Conservation (phyloP, 2,888 invertebrate genomes). For the Agrochola lychnidis region DNA sequence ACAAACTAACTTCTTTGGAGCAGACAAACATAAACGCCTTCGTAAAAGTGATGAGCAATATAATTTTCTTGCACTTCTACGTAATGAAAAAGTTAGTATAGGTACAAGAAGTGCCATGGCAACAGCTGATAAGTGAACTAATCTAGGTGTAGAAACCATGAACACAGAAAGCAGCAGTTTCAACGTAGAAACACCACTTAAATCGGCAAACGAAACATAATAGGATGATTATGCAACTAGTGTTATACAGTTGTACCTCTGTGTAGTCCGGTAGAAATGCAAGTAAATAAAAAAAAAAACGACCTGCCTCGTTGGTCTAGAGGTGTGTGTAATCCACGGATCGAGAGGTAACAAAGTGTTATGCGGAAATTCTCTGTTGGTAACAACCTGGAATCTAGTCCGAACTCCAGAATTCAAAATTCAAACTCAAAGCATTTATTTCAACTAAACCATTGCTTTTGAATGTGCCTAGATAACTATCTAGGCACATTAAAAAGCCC, state of each 20-base stretch:
- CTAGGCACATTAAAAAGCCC: slow-evolving; percentile 28
- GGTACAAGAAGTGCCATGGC: not conserved
- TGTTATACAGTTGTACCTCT: no score
- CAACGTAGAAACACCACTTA: not conserved
- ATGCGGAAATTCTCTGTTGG: no score
- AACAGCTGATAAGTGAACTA: not conserved
- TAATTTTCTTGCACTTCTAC: not conserved
- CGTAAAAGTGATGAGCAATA: slow-evolving; percentile 25
- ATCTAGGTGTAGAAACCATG: slow-evolving; percentile 27
- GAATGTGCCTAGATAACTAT: not conserved
- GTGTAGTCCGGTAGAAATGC: no score
- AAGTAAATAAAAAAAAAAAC: no score
- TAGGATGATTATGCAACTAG: no score
- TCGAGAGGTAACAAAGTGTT: no score
- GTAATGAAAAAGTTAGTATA: not conserved
- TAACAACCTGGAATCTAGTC: no score
- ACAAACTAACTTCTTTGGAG: not conserved
- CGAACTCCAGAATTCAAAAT: no score
- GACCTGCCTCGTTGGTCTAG: no score
- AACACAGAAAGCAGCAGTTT: slow-evolving; percentile 12
- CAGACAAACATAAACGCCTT: slow-evolving; percentile 18
- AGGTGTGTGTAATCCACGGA: no score
- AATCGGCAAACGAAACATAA: slow-evolving; percentile 20
- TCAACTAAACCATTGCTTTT: no score
- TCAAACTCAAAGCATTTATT: no score